Percentiles rank a stretch among this genome's conserved stretches.
These are phyloP conservation scores for Oryzias curvinotus DNA, from an alignment of 2,113 vertebrate genomes.

Conservation along the genomic window DNA sequence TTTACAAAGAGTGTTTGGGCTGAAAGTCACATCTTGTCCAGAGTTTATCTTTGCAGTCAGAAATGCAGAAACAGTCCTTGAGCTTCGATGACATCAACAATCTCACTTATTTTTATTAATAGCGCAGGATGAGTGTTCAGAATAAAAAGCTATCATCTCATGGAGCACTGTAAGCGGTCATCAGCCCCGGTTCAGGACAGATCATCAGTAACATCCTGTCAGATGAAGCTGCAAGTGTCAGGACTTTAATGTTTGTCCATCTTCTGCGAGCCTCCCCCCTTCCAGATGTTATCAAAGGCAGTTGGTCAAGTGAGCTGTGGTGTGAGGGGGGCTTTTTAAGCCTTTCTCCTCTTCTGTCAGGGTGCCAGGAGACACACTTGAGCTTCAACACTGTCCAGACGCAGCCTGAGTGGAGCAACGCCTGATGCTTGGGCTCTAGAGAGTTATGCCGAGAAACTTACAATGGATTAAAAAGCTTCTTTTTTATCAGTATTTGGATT, in stretches of 20 bases:
- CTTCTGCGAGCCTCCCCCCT: constrained; percentile 60
- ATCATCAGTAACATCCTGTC: constrained; percentile 61
- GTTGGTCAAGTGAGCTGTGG: constrained; percentile 73
- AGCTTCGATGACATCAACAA: neutral
- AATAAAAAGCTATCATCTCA: constrained; percentile 38
- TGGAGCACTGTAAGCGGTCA: constrained; percentile 39
- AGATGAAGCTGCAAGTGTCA: constrained; percentile 60
- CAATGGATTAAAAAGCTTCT: constrained; percentile 78
- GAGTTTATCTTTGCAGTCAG: constrained; percentile 16
- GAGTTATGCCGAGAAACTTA: constrained; percentile 51
- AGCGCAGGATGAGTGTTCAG: constrained; percentile 23
- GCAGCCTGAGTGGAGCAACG: constrained; percentile 64
- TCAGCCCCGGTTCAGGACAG: constrained; percentile 44
- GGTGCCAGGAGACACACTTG: constrained; percentile 66
- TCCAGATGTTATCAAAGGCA: constrained; percentile 75
- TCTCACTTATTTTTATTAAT: constrained; percentile 22
- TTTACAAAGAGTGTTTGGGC: constrained; percentile 38
- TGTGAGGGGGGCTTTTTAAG: constrained; percentile 62
- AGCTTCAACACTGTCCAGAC: constrained; percentile 79
- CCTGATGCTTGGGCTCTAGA: constrained; percentile 48
- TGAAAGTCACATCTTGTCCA: constrained; percentile 14
- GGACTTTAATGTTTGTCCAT: constrained; percentile 70
- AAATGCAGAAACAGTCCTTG: constrained; percentile 1
- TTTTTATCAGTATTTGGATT: constrained; percentile 75
- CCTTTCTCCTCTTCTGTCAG: constrained; percentile 56